Evolutionary conservation across 2,113 vertebrate genomes (phyloP).

Genomic region (Tachysurus vachellii): DNA sequence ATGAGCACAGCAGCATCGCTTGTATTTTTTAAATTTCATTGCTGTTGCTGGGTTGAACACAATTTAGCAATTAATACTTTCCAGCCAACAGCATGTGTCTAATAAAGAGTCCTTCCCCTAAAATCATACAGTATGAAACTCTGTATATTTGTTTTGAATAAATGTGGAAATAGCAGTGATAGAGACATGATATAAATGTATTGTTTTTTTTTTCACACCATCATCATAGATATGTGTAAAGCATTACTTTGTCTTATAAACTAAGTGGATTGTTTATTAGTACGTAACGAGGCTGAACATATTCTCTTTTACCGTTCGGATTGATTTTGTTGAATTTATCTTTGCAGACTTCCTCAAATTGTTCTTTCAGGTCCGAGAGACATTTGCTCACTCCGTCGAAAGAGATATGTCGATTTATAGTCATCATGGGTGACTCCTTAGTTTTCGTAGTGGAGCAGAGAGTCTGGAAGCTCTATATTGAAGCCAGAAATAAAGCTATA

Average conservation of each 20-base stretch:
- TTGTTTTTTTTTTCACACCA: background rate
- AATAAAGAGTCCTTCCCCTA: background rate
- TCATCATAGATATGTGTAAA: background rate
- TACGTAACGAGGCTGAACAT: background rate
- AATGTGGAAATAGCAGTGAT: background rate
- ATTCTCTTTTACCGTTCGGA: slow-evolving; percentile 23
- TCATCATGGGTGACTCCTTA: background rate
- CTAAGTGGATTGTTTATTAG: background rate
- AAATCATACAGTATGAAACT: background rate
- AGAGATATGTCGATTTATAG: slow-evolving; percentile 26
- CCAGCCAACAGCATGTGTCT: background rate
- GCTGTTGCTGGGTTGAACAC: background rate
- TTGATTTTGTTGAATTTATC: slow-evolving; percentile 30
- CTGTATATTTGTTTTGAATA: background rate
- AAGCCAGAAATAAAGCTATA: background rate
- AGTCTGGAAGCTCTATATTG: slow-evolving; percentile 1
- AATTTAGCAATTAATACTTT: background rate
- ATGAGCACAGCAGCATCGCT: background rate
- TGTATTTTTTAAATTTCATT: too few relatives aligned
- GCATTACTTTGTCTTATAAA: background rate
- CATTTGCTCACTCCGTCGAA: slow-evolving; percentile 42
- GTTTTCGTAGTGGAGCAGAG: slow-evolving; percentile 1
- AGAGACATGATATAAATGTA: background rate
- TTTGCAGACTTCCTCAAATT: slow-evolving; percentile 27
- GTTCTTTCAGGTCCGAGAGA: slow-evolving; percentile 42